Conservation (phyloP, 2,113 vertebrate species). For the Oryzias melastigma region DNA sequence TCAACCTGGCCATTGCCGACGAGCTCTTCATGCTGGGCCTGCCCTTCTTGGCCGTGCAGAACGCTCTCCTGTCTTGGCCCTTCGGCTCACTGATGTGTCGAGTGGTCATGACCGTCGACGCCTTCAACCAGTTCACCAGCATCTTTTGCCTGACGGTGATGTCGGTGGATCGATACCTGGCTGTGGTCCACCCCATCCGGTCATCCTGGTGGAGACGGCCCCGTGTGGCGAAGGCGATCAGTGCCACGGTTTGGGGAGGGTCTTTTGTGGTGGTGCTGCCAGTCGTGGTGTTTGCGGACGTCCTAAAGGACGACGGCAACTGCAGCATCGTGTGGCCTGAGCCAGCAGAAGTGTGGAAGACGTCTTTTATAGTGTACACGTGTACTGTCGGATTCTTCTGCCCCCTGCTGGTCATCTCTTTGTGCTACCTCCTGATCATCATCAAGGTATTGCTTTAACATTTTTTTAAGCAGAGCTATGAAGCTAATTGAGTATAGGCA, state of each 20-base stretch:
- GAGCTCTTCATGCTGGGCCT: slow-evolving; percentile 96
- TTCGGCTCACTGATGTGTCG: slow-evolving; percentile 94
- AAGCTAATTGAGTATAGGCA: not conserved
- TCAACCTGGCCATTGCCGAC: slow-evolving; percentile 92
- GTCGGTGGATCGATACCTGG: slow-evolving; percentile 93
- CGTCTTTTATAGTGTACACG: slow-evolving; percentile 90
- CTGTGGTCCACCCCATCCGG: slow-evolving; percentile 89
- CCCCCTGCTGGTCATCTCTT: slow-evolving; percentile 89
- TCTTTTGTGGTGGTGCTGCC: slow-evolving; percentile 92
- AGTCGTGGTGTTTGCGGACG: slow-evolving; percentile 88
- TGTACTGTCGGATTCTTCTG: slow-evolving; percentile 89
- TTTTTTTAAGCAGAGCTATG: not conserved
- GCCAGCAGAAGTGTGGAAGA: slow-evolving; percentile 86
- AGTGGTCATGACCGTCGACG: slow-evolving; percentile 93
- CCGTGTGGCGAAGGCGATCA: slow-evolving; percentile 85
- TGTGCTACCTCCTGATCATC: slow-evolving; percentile 92
- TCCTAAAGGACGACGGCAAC: slow-evolving; percentile 85
- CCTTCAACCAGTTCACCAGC: slow-evolving; percentile 97
- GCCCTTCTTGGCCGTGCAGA: slow-evolving; percentile 92
- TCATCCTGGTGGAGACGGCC: slow-evolving; percentile 89
- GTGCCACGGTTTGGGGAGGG: slow-evolving; percentile 85
- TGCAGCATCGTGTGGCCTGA: slow-evolving; percentile 96
- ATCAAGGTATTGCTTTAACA: slow-evolving; percentile 72
- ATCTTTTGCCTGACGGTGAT: slow-evolving; percentile 97
- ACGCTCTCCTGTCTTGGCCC: slow-evolving; percentile 92